Evolutionary conservation across 2,888 invertebrate species (phyloP).

Genomic region (Callosobruchus maculatus): DNA sequence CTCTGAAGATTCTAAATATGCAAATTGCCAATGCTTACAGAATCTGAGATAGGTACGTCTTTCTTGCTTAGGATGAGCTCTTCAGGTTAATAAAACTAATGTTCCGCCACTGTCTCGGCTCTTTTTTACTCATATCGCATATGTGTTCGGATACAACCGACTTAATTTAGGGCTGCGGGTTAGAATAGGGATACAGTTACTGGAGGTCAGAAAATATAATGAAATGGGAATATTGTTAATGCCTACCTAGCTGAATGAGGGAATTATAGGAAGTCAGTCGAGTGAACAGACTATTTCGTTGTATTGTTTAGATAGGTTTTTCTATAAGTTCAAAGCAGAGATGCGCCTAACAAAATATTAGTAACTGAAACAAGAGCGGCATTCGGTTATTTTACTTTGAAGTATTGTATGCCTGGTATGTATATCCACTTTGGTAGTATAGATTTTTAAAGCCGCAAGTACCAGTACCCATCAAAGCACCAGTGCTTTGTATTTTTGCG

Average conservation of each 20-base stretch:
- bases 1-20: no score
- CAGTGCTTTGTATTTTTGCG: no score
- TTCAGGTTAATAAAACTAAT: no score
- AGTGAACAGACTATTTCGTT: neutral
- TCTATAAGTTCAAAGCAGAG: neutral
- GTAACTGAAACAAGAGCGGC: neutral
- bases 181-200: neutral
- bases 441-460: neutral
- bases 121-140: neutral
- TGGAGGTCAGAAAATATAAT: neutral
- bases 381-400: neutral
- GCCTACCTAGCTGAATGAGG: neutral
- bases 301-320: neutral
- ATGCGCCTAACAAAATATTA: neutral
- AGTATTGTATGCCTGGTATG: neutral
- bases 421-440: neutral
- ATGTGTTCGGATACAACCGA: neutral
- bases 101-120: neutral
- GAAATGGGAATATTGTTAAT: neutral
- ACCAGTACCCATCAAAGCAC: no score
- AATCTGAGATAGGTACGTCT: no score
- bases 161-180: neutral
- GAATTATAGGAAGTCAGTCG: neutral
- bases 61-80: no score
- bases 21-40: no score